Base-by-base conservation (phyloP, 2,888 invertebrate genomes). In the Leucoma salicis region DNA sequence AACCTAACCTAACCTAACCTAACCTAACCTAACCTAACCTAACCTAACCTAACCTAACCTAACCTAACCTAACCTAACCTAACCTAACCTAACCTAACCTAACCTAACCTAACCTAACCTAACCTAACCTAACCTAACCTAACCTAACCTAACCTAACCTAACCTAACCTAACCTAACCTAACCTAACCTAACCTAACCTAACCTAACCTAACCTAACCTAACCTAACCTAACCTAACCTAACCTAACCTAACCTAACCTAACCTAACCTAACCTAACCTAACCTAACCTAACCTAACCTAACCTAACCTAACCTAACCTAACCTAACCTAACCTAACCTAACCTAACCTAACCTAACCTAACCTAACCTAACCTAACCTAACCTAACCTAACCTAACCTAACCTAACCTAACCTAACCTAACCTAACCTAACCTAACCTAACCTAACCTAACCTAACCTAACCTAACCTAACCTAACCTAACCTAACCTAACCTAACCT, bases 401-500 rank as follows among this genome's bases (percentile, higher is more conserved):
- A 39, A 39, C 42, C 42, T 39, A 39, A 42, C 47, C 47, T 43
- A 37, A 38, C 39, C 39, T 39, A 39, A 33, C 39, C 39, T 39
- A 39, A 39, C 33, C 39, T 32, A 32, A 39, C 14, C 45, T 37
- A 37, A 46, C 40, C 48, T 48, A 48, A 48, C 48, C 47, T 48
- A 45, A 40, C 46, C 41, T 41, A 25, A 28, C 46, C 46, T 42
- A 42, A 47, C 39, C 42, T 39, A 36, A 42, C 42, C 46, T 46
- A 47, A 47, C 41, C 37, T 38, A 38, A 41, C 46, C 42, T 42
- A 46, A 41, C 46, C 42, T 42, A 43, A 48, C 47, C 47, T 48
- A 48, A 48, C 40, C 44, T 44, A 45, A 45, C 45, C 45, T 47
- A 42, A 42, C 47, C 46, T 46, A 46, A 42, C 47, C 42, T 47